Evolutionary conservation across 1,140 invertebrate species (phyloP).

Genomic region (Agrypnia vestita): DNA sequence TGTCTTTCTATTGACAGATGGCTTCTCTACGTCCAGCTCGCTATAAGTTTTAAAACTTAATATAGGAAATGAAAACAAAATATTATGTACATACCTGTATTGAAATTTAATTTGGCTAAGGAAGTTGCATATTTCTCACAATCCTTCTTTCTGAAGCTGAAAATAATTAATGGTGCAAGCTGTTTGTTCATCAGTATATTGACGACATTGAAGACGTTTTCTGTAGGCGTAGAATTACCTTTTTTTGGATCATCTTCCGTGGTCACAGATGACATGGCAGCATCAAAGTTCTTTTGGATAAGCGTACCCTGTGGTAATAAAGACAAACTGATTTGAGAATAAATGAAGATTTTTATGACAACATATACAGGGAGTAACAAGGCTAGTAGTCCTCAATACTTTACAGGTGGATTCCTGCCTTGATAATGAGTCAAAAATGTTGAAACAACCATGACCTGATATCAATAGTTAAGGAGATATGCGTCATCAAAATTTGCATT

Average conservation of each 20-base stretch:
- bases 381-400: too few species aligned
- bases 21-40: too few species aligned
- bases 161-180: conserved; percentile 98
- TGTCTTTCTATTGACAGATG: too few species aligned
- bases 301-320: conserved; percentile 19
- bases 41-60: neutral
- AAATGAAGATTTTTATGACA: neutral
- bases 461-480: too few species aligned
- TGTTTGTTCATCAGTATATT: conserved; percentile 99
- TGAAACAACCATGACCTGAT: too few species aligned
- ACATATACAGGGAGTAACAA: too few species aligned
- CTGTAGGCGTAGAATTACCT: neutral
- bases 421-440: too few species aligned
- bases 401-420: too few species aligned
- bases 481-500: too few species aligned
- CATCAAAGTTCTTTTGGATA: conserved; percentile 85
- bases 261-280: conserved; percentile 89
- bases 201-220: conserved; percentile 92
- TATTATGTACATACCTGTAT: conserved; percentile 84
- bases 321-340: neutral
- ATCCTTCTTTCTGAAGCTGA: conserved; percentile 99
- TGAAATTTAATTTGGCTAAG: conserved; percentile 97
- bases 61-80: neutral
- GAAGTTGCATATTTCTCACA: conserved; percentile 97
- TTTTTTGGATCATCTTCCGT: conserved; percentile 23